Conservation (phyloP, 2,113 vertebrate genomes). For the Struthio camelus region DNA sequence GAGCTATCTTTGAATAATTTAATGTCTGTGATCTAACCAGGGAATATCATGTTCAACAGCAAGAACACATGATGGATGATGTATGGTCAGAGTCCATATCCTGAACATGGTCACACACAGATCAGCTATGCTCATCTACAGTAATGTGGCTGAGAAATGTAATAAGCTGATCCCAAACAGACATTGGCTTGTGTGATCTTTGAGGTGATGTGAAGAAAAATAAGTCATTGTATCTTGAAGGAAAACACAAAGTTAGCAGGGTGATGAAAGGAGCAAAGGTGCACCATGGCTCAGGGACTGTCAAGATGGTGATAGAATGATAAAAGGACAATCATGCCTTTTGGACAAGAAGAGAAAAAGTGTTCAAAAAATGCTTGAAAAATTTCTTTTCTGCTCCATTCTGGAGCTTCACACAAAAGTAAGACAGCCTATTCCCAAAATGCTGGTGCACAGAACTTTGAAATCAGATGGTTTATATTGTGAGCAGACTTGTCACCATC, state of each 20-base stretch:
- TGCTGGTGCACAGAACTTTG: not conserved
- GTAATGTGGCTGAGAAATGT: not conserved
- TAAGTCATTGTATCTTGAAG: constrained; percentile 16
- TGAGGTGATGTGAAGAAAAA: not conserved
- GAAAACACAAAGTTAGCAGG: constrained; percentile 31
- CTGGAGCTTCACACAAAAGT: not conserved
- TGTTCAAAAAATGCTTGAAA: not conserved
- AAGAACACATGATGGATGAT: not conserved
- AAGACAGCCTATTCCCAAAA: not conserved
- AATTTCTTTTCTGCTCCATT: not conserved
- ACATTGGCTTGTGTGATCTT: not conserved
- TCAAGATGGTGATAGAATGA: constrained; percentile 52
- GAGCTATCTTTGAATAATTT: not conserved
- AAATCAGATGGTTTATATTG: not conserved
- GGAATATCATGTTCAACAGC: not conserved
- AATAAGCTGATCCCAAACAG: not conserved
- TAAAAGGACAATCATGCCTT: not conserved
- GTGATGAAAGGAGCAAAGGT: constrained; percentile 29
- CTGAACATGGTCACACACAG: not conserved
- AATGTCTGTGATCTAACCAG: not conserved
- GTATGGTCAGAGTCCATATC: not conserved
- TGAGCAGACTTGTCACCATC: not conserved
- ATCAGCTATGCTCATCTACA: not conserved
- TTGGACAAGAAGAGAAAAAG: not conserved
- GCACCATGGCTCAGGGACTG: not conserved